phyloP scores from a whole-genome alignment of 2,113 vertebrate species.

The Rafetus swinhoei region DNA sequence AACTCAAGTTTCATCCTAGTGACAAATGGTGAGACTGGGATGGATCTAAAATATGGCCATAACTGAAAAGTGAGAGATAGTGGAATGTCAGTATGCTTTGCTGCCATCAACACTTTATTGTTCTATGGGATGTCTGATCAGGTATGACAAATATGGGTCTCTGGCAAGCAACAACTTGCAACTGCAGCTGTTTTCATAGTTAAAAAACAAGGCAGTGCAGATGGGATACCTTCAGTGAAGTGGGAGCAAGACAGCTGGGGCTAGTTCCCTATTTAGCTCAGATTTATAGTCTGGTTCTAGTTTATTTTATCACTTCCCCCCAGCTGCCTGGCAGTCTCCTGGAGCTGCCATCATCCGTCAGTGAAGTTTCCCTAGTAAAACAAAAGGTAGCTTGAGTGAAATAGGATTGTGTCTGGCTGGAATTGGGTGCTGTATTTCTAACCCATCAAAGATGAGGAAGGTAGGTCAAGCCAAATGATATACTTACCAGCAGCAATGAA shows the following conservation, averaged over 20 bases:
- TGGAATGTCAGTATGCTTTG: conserved; percentile 41
- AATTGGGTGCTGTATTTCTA: conserved; percentile 26
- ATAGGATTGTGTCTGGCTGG: background rate
- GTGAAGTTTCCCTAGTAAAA: conserved; percentile 16
- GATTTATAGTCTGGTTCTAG: conserved; percentile 5
- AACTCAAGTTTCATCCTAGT: background rate
- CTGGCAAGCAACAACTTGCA: conserved; percentile 74
- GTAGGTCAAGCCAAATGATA: background rate
- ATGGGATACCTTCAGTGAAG: conserved; percentile 22
- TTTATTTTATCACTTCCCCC: background rate
- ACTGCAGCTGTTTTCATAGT: conserved; percentile 67
- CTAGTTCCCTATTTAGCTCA: background rate
- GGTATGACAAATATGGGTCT: conserved; percentile 67
- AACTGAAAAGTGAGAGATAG: conserved; percentile 32
- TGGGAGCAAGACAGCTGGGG: conserved; percentile 15
- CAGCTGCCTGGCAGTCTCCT: background rate
- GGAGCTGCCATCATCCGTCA: background rate
- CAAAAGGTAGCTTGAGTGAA: background rate
- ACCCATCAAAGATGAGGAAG: background rate
- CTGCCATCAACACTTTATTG: conserved; percentile 70
- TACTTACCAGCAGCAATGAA: background rate
- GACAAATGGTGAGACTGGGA: conserved; percentile 11
- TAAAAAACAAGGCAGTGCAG: conserved; percentile 45
- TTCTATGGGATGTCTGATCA: conserved; percentile 68
- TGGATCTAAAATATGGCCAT: conserved; percentile 35